Conservation (phyloP, 2,888 invertebrate genomes). For the Xylocampa areola region DNA sequence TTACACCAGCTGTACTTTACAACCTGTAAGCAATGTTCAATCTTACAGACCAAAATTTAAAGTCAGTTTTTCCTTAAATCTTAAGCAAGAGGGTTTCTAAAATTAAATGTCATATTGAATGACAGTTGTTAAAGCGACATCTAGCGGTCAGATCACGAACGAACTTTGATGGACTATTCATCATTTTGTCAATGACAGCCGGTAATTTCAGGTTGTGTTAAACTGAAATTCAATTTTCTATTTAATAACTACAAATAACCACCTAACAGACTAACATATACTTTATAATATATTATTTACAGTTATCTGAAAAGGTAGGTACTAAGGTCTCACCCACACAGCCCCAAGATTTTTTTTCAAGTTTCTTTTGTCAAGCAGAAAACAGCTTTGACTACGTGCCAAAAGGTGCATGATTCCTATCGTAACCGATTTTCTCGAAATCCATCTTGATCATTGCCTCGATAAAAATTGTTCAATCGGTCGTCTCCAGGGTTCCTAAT, state of each 20-base stretch:
- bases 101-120: conserved; percentile 81
- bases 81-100: conserved; percentile 43
- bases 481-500: too few species aligned
- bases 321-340: background rate
- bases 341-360: too few species aligned
- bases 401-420: too few species aligned
- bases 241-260: conserved; percentile 9
- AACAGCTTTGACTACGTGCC: too few species aligned
- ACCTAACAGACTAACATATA: background rate
- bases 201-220: conserved; percentile 24
- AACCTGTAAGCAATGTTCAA: conserved; percentile 46
- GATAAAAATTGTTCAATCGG: too few species aligned
- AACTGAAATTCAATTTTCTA: conserved; percentile 26
- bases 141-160: conserved; percentile 68
- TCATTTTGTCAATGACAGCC: conserved; percentile 21
- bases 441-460: too few species aligned
- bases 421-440: too few species aligned
- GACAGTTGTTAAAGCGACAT: conserved; percentile 78
- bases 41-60: conserved; percentile 38
- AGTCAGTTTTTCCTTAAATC: conserved; percentile 6
- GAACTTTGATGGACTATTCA: conserved; percentile 34
- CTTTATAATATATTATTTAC: conserved; percentile 8
- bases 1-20: conserved; percentile 39
- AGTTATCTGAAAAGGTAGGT: background rate
- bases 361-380: too few species aligned